Base-by-base conservation (phyloP, 2,888 invertebrate species). In the Scaptodrosophila latifasciaeformis region DNA sequence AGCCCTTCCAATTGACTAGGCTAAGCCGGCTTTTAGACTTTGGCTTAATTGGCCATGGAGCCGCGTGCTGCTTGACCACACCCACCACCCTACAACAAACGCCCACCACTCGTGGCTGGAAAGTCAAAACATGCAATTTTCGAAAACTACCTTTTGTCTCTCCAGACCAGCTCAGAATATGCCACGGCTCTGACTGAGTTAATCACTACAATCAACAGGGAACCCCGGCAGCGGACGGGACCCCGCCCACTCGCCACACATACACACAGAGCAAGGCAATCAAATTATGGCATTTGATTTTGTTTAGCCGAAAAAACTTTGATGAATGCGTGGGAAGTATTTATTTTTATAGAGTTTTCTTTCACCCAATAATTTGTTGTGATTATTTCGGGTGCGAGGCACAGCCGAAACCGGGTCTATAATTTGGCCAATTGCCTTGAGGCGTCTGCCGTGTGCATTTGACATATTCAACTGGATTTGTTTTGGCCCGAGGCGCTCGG, bases 181-280 rank as follows among this genome's bases (percentile, higher is more conserved):
- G n/a, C n/a, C n/a, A n/a, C n/a, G n/a, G n/a, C n/a, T n/a, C 72
- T 39, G 27, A 46, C 30, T 37, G 42, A 63, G 74, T 62, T 80
- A 80, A 80, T 82, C 81, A 80, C 82, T 81, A 70, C 79, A 80
- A 81, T 81, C 78, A 80, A 82, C 82, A 78, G 82, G 78, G 71
- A 53, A 60, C 35, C 34, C 18, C 24, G 24, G 24, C 24, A 3
- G 24, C 24, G n/a, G n/a, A n/a, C n/a, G n/a, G n/a, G n/a, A n/a
- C n/a, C n/a, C 7, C 24, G 24, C 24, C 24, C 47, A 29, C 30
- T 15, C 52, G 13, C 1, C 35, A 5, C 35, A 21, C 40, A 49
- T 18, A 10, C 7, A 17, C 10, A 43, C 40, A 30, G 53, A 62
- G 54, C 59, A 70, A 56, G 72, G 65, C 82, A 80, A 80, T 81